Evolutionary conservation across 2,797 vertebrate genomes (phyloP), one percentile per base, ranked within the genome.

Genomic region (Glossophaga mutica): DNA sequence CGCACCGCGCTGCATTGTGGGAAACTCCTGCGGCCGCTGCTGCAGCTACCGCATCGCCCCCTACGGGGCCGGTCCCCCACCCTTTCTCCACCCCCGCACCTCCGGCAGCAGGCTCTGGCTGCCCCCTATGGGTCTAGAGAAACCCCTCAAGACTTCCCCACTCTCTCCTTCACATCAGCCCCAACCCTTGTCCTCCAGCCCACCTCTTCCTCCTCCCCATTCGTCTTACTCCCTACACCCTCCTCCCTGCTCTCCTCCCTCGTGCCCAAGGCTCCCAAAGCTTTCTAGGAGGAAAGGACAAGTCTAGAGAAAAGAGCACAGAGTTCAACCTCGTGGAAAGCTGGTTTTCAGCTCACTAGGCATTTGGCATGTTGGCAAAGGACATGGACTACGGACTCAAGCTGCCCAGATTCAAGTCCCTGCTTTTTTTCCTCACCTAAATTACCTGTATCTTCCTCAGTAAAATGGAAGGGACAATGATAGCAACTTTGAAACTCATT

Each of bases 1-100:
- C 98, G 98, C 97, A 42, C 96, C 97, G 98, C 98, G 97, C 96
- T 97, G 99, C 99, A 99, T 99, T 98, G 96, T 99, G 99, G 99
- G 99, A 98, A 97, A 98, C 88, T 97, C 98, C 97, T 98, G 97
- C 98, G 98, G 98, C 98, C 98, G 97, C 98, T 97, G 98, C 98
- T 92, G 97, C 96, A 97, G 97, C 95, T 97, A 97, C 97, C 92
- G 97, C 97, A 97, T 97, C 94, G 94, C 96, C 97, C 95, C 96
- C 96, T 81, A 52, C 87, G 90, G 95, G 96, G 97, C 96, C 86
- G 59, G 94, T 97, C 97, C 97, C 97, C 97, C 97, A 97, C 97
- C 97, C 97, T 96, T 95, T 94, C 96, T 96, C 97, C 97, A 96
- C 97, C 97, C 81, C 96, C 96, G 82, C 97, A 94, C 94, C 97